Evolutionary conservation across 2,797 vertebrate genomes (phyloP).

Genomic region (Periparus ater): DNA sequence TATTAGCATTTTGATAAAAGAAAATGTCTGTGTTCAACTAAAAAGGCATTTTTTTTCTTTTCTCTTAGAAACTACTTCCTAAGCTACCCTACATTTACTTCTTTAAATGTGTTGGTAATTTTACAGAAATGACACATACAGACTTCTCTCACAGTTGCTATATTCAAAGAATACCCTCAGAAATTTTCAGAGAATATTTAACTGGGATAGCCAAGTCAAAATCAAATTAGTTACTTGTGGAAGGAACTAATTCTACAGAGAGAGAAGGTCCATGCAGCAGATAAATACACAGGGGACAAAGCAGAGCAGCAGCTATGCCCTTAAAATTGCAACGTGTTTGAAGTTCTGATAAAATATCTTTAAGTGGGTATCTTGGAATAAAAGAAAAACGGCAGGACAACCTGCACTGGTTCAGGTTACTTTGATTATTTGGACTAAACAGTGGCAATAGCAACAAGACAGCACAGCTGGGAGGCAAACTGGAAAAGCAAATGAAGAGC

Average conservation of each 20-base stretch:
- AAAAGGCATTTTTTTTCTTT: not conserved
- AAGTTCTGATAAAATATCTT: not conserved
- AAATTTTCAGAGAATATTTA: not conserved
- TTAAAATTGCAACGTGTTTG: not conserved
- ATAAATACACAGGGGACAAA: not conserved
- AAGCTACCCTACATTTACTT: not conserved
- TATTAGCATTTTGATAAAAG: not conserved
- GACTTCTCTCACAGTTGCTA: fast-evolving
- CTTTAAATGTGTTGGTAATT: not conserved
- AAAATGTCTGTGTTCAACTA: not conserved
- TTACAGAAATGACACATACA: not conserved
- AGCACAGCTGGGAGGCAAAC: not conserved
- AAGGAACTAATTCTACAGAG: not conserved
- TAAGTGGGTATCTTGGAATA: not conserved
- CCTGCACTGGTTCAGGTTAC: not conserved
- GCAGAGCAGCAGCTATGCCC: not conserved
- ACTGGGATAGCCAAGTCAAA: not conserved
- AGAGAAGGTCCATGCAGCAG: not conserved
- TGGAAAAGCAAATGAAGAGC: not conserved
- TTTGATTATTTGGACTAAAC: not conserved
- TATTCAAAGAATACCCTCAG: not conserved
- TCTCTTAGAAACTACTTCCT: not conserved
- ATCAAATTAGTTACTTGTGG: not conserved
- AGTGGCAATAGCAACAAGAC: not conserved
- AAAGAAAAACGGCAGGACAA: not conserved